A percentile compares a stretch with the other conserved stretches of the same genome.
phyloP scores from a whole-genome alignment of 2,113 vertebrate species.

The Eudorcas thomsonii region DNA sequence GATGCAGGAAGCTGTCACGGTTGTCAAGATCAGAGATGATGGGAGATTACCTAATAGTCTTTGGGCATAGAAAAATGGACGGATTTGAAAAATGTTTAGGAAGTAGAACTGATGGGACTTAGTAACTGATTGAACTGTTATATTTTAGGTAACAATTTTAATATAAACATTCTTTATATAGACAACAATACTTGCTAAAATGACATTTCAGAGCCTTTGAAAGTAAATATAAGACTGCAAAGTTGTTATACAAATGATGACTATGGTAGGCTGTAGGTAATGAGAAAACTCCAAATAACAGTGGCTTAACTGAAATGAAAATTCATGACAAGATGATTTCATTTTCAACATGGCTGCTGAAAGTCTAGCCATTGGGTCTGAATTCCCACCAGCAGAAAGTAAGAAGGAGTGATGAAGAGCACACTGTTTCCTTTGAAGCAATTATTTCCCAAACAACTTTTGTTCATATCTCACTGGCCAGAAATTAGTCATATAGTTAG shows the following conservation, averaged over 20 bases:
- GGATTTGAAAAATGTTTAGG: not conserved
- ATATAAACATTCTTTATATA: not conserved
- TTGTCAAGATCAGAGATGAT: not conserved
- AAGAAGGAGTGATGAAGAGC: not conserved
- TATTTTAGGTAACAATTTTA: constrained; percentile 4
- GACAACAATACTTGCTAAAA: not conserved
- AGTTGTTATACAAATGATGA: not conserved
- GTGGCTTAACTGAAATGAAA: not conserved
- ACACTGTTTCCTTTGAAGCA: not conserved
- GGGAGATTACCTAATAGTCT: not conserved
- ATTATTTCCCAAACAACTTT: not conserved
- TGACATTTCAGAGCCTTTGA: not conserved
- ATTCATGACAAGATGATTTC: not conserved
- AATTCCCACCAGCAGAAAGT: not conserved
- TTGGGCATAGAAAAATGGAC: not conserved
- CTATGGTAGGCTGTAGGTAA: not conserved
- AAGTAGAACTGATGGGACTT: not conserved
- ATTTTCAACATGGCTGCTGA: not conserved
- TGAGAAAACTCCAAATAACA: not conserved
- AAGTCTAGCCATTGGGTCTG: not conserved
- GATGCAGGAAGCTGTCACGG: not conserved
- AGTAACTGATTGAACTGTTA: not conserved
- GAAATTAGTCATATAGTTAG: not conserved
- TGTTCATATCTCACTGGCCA: not conserved
- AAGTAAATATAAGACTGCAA: not conserved